A percentile compares a stretch with the other conserved stretches of the same genome.
Evolutionary conservation across 2,113 vertebrate genomes (phyloP).

Genomic region (Naja naja): DNA sequence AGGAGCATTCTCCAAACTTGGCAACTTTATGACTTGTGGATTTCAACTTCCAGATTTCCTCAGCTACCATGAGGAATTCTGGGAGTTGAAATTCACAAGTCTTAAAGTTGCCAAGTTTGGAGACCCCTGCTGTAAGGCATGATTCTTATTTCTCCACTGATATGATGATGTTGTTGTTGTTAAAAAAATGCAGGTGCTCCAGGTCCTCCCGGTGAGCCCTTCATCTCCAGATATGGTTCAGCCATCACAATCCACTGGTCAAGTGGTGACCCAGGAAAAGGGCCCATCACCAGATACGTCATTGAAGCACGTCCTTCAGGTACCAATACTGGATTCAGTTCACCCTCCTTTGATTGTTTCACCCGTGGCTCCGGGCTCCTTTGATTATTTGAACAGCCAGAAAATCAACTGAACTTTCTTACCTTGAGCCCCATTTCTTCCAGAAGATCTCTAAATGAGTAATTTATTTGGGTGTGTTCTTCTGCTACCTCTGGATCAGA

Average conservation of each 20-base stretch:
- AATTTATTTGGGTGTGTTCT: neutral
- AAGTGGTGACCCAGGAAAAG: constrained; percentile 87
- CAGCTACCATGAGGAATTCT: neutral
- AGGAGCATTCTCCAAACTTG: neutral
- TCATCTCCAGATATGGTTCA: constrained; percentile 88
- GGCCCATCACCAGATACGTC: constrained; percentile 92
- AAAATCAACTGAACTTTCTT: neutral
- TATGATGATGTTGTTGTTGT: neutral
- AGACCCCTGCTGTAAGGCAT: neutral
- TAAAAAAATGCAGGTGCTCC: constrained; percentile 81
- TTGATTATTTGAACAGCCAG: neutral
- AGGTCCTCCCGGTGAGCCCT: constrained; percentile 88
- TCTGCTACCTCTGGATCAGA: neutral
- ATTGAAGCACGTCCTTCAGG: constrained; percentile 96
- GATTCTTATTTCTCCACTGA: fast-evolving
- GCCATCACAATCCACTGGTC: constrained; percentile 96
- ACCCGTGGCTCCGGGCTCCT: neutral
- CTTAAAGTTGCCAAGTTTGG: neutral
- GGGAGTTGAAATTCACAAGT: neutral
- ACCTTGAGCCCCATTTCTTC: neutral
- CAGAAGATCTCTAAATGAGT: neutral
- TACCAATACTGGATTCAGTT: constrained; percentile 44
- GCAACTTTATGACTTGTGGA: neutral
- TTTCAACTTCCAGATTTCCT: neutral
- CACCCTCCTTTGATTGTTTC: neutral